Conservation (phyloP, 53 echinoderm and acorn worm genomes). For the Luidia sarsii region DNA sequence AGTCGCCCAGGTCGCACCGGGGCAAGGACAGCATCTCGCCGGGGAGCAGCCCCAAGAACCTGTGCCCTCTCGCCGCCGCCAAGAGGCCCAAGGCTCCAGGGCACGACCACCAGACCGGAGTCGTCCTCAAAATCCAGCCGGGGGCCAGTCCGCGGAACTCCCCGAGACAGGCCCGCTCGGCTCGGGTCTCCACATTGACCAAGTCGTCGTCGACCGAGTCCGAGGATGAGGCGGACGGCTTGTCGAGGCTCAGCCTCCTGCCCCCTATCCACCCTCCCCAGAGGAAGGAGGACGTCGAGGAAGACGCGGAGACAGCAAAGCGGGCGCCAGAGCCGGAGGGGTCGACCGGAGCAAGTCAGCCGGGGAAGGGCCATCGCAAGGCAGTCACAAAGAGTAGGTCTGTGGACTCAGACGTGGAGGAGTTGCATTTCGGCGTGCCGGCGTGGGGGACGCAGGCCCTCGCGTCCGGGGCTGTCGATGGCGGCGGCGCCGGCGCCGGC, state of each 20-base stretch:
- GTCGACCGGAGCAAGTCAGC: not conserved
- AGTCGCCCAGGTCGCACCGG: not conserved
- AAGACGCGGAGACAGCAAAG: too few relatives aligned
- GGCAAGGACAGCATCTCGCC: not conserved
- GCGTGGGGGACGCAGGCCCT: not conserved
- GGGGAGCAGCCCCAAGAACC: not conserved
- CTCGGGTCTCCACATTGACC: not conserved
- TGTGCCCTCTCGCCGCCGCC: not conserved
- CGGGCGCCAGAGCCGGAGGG: too few relatives aligned
- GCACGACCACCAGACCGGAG: too few relatives aligned
- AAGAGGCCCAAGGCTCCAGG: not conserved
- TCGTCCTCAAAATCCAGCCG: too few relatives aligned
- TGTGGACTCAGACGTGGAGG: not conserved
- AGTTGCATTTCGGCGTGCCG: not conserved
- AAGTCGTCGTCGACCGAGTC: constrained; percentile 14
- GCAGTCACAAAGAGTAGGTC: not conserved
- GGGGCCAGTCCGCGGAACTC: not conserved
- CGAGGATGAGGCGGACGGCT: not conserved
- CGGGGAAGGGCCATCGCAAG: not conserved
- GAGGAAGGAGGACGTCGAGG: not conserved
- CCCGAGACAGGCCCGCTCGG: not conserved
- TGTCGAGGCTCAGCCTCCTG: not conserved
- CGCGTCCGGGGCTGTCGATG: not conserved
- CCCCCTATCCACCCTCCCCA: not conserved
- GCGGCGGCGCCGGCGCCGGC: not conserved